A percentile compares a stretch with the other conserved stretches of the same genome.
phyloP scores from a whole-genome alignment of 2,888 invertebrate genomes.

The Trichogramma dendrolimi region DNA sequence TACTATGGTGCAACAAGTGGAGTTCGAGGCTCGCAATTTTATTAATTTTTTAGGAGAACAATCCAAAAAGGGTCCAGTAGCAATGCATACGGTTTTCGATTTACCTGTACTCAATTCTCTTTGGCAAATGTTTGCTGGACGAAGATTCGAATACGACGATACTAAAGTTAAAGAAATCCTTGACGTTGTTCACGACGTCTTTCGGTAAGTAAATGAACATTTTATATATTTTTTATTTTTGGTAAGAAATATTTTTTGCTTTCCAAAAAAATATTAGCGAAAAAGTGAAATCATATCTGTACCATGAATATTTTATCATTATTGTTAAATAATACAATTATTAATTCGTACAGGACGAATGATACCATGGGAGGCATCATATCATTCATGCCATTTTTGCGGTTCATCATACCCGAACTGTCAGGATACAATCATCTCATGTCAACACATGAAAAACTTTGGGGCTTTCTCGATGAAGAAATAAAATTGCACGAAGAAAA shows the following conservation, averaged over 20 bases:
- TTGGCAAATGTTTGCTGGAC: constrained; percentile 68
- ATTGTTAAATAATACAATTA: background rate
- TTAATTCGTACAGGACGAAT: constrained; percentile 50
- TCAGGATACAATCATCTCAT: constrained; percentile 61
- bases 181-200: constrained; percentile 60
- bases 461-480: constrained; percentile 56
- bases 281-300: background rate
- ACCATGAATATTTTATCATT: background rate
- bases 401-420: constrained; percentile 61
- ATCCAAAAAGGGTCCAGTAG: constrained; percentile 48
- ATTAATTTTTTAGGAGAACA: constrained; percentile 51
- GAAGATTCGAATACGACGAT: constrained; percentile 62
- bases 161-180: constrained; percentile 57
- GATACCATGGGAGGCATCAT: constrained; percentile 67
- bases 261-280: no score
- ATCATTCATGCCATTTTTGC: constrained; percentile 66
- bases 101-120: constrained; percentile 64
- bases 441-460: constrained; percentile 55
- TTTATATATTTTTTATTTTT: background rate
- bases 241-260: background rate
- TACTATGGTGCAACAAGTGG: constrained; percentile 60
- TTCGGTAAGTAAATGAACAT: constrained; percentile 49
- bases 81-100: constrained; percentile 58
- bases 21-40: constrained; percentile 57
- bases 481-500: constrained; percentile 39